Evolutionary conservation across 2,797 vertebrate genomes (phyloP), one percentile per base, ranked within the genome.

Genomic region (Antennarius maculatus): DNA sequence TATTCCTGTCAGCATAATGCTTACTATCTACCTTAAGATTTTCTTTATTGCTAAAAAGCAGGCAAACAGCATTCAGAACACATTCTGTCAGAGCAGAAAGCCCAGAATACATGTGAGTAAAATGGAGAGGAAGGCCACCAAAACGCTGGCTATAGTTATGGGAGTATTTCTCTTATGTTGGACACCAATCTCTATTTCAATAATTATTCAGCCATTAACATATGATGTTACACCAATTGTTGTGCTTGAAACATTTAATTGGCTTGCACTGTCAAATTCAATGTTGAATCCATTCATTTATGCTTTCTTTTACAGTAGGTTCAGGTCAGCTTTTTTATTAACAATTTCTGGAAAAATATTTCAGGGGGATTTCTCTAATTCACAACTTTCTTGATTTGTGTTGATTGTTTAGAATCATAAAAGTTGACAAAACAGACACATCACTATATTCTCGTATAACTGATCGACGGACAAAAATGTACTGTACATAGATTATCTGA

Each of bases 21-120:
- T 95, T 1, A 89, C 55, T 27, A 54, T 95, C 53, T 96, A 96
- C 17, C 77, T 79, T 3, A 96, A 93, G 77, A 95, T 97, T 86
- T 95, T 95, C 15, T 56, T 82, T 7, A 82, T 94, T 57, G 95
- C 95, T 16, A 91, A 84, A 59, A 91, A 59, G 41, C 95, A 96
- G 54, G 92, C 89, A 29, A 91, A 67, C 71, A 92, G 88, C 50
- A 95, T 95, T 12, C 87, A 85, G 43, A 18, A 75, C 37, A 52
- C 17, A 54, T 75, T 14, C 41, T 42, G 41, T 42, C 41, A 39
- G 37, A 10, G 37, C 37, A 39, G 5, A 39, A 39, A 39, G 37
- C 9, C 37, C 9, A 39, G 37, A 39, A 7, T 39, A 6, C 5
- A 5, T 39, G 37, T 39, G 5, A 39, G 37, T 39, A 39, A 39